Percentiles rank a stretch among this genome's conserved stretches.
Conservation (phyloP, 2,888 invertebrate genomes). For the Macrophya alboannulata region DNA sequence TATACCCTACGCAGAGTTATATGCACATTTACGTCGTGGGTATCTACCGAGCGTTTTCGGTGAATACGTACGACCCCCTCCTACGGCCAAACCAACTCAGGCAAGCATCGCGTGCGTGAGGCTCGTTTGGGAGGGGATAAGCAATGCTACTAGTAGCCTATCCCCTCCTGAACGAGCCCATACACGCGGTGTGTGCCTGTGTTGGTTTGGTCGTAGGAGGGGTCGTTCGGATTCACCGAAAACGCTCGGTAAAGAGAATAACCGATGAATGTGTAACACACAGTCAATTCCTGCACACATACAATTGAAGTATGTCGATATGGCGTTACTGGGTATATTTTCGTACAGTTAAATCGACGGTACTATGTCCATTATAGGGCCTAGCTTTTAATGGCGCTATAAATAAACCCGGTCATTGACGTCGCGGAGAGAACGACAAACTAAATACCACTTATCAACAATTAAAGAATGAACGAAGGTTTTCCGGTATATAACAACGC, state of each 20-base stretch:
- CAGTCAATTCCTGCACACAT: neutral
- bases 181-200: too few species aligned
- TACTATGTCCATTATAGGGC: neutral
- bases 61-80: too few species aligned
- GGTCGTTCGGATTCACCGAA: too few species aligned
- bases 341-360: neutral
- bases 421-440: constrained; percentile 2
- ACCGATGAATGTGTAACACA: neutral
- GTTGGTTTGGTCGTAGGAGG: too few species aligned
- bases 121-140: neutral
- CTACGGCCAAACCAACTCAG: too few species aligned
- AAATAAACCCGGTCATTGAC: constrained; percentile 36
- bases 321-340: neutral
- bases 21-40: neutral
- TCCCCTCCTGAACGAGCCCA: too few species aligned
- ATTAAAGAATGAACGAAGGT: neutral
- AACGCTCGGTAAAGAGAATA: neutral
- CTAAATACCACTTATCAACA: constrained; percentile 20
- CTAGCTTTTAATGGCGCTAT: constrained; percentile 21
- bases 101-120: too few species aligned
- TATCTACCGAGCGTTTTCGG: neutral
- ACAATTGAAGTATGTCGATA: neutral
- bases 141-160: too few species aligned
- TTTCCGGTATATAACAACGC: neutral
- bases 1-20: neutral